Base-by-base conservation (phyloP, 1,140 invertebrate genomes). In the Tribolium madens region DNA sequence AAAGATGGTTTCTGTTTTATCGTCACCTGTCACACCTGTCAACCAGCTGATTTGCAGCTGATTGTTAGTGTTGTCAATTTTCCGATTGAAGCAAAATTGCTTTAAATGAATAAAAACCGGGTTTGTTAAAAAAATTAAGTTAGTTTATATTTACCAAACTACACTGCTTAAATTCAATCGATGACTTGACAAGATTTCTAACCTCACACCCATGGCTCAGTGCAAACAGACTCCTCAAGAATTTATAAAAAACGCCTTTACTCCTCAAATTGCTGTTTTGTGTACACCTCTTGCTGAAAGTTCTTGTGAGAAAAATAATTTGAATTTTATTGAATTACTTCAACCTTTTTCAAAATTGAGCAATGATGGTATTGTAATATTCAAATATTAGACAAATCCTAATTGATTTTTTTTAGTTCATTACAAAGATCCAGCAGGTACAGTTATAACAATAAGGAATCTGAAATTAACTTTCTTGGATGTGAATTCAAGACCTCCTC, bases 171-270 rank as follows among this genome's bases (percentile, higher is more conserved):
- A 64, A 57, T 2, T 52, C 2, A n/a, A 33, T 64, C 12, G 26
- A 33, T 64, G 21, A 64, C 17, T 64, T 33, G 26, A 13, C 57
- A 13, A 14, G 12, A 64, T 33, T 31, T 12, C n/a, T 64, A 64
- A 64, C 57, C 57, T 64, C 57, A 17, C 17, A 79, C 21, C 6
- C 21, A 92, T 92, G 91, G 88, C 90, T 77, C 88, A 90, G 82
- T 89, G 87, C 78, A 90, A 90, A 82, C 88, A 90, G 87, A 91
- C 91, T 79, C 89, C 94, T 21, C 91, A 94, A 81, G 96, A 98
- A 86, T 95, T 97, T 85, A 94, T 98, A 73, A 92, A 94, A 84
- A 93, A 93, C 85, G 91, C 94, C 26, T 98, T 98, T 87, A 95
- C 93, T 21, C 96, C 97, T 0, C 91, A 95, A 84, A 89, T 98